These are phyloP conservation scores for Neostethus bicornis DNA, from an alignment of 2,797 vertebrate genomes.

Conservation along the genomic window DNA sequence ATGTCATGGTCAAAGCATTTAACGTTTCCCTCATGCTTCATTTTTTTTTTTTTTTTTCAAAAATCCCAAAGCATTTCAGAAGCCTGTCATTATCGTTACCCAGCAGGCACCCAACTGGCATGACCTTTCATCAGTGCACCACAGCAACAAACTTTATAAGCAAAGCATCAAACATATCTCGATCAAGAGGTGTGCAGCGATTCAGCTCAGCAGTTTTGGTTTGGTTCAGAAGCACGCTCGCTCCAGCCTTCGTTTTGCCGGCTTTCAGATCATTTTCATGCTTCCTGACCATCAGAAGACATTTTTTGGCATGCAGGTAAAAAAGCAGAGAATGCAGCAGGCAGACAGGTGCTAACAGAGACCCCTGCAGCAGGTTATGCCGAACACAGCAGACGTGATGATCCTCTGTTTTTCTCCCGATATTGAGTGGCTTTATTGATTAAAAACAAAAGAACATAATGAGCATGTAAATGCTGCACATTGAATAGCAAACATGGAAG, in stretches of 20 bases:
- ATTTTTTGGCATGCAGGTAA: conserved; percentile 84
- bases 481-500: conserved; percentile 48
- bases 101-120: conserved; percentile 27
- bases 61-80: conserved; percentile 17
- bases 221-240: conserved; percentile 63
- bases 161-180: conserved; percentile 76
- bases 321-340: conserved; percentile 80
- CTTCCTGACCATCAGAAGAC: conserved; percentile 72
- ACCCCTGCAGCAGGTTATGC: conserved; percentile 34
- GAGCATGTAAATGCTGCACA: conserved; percentile 19
- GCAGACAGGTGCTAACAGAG: conserved; percentile 54
- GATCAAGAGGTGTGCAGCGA: conserved; percentile 86
- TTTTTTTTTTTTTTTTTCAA: no score
- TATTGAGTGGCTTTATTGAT: conserved; percentile 1
- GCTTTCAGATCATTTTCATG: conserved; percentile 60
- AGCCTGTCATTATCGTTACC: conserved; percentile 21
- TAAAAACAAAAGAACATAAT: conserved; percentile 20
- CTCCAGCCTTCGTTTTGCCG: conserved; percentile 20
- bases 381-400: conserved; percentile 13
- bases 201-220: conserved; percentile 66
- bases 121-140: conserved; percentile 17
- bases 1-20: background rate
- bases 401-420: conserved; percentile 5
- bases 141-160: conserved; percentile 42
- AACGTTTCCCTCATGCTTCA: background rate